Evolutionary conservation across 2,113 vertebrate genomes (phyloP).

Genomic region (Cinclus cinclus): DNA sequence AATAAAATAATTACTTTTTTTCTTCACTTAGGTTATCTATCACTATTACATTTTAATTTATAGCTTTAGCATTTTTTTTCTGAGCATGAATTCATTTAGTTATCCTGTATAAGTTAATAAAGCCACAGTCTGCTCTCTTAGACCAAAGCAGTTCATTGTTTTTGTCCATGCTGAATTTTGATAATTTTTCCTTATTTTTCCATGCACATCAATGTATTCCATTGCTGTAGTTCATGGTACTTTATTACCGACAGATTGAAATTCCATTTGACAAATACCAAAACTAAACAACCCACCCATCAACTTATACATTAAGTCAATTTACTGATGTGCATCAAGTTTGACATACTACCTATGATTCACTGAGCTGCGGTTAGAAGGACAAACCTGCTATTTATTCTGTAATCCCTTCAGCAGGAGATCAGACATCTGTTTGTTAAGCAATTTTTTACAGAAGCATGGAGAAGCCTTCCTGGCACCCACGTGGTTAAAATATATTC

Average conservation of each 20-base stretch:
- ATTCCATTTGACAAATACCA: not conserved
- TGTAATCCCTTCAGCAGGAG: slow-evolving; percentile 18
- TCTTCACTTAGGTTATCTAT: not conserved
- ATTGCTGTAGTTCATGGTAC: not conserved
- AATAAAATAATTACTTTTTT: not conserved
- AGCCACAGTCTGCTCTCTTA: not conserved
- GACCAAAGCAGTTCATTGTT: not conserved
- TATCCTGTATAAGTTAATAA: not conserved
- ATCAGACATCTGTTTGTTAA: slow-evolving; percentile 48
- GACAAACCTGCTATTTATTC: slow-evolving; percentile 34
- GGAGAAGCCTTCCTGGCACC: not conserved
- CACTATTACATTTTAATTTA: not conserved
- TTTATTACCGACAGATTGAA: not conserved
- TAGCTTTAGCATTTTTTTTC: not conserved
- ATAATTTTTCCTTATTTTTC: not conserved
- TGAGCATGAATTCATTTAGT: not conserved
- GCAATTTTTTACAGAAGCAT: not conserved
- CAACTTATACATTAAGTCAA: not conserved
- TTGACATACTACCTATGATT: slow-evolving; percentile 7
- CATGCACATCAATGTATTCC: not conserved
- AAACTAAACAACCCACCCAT: not conserved
- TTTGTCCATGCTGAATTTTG: not conserved
- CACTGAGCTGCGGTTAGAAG: not conserved
- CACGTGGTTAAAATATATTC: slow-evolving; percentile 28
- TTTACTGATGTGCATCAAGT: not conserved